Evolutionary conservation across 2,113 vertebrate species (phyloP).

Genomic region (Petaurus breviceps): DNA sequence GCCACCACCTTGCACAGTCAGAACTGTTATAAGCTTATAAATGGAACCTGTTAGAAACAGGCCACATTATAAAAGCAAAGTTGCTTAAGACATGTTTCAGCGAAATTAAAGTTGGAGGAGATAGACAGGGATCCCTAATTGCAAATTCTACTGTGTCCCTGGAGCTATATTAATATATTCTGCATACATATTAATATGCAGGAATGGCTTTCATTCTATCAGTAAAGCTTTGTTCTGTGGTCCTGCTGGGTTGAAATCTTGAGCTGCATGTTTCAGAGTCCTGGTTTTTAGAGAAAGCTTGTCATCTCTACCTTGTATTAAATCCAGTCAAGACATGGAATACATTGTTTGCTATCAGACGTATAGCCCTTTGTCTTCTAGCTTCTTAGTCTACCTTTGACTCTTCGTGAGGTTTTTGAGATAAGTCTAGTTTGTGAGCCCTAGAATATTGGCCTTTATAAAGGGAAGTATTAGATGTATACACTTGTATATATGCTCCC

Average conservation of each 20-base stretch:
- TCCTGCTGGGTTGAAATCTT: background rate
- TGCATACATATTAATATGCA: accelerated
- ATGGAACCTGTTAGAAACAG: background rate
- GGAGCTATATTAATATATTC: background rate
- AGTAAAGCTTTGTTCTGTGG: background rate
- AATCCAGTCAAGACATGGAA: background rate
- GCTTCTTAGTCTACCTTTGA: background rate
- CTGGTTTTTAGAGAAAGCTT: background rate
- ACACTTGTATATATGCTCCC: background rate
- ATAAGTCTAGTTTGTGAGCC: background rate
- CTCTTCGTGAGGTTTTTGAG: accelerated
- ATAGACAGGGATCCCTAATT: background rate
- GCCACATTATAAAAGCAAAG: background rate
- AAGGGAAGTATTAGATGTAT: background rate
- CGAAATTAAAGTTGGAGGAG: background rate
- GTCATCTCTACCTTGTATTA: background rate
- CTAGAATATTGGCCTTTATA: background rate
- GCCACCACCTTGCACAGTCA: background rate
- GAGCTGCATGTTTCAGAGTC: background rate
- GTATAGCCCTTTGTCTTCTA: accelerated
- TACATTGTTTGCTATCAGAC: background rate
- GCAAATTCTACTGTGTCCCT: background rate
- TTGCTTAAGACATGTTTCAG: background rate
- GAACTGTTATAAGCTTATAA: background rate
- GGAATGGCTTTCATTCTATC: background rate